A percentile compares a stretch with the other conserved stretches of the same genome.
These are phyloP conservation scores for Vultur gryphus DNA, from an alignment of 2,797 vertebrate genomes.

Conservation along the genomic window DNA sequence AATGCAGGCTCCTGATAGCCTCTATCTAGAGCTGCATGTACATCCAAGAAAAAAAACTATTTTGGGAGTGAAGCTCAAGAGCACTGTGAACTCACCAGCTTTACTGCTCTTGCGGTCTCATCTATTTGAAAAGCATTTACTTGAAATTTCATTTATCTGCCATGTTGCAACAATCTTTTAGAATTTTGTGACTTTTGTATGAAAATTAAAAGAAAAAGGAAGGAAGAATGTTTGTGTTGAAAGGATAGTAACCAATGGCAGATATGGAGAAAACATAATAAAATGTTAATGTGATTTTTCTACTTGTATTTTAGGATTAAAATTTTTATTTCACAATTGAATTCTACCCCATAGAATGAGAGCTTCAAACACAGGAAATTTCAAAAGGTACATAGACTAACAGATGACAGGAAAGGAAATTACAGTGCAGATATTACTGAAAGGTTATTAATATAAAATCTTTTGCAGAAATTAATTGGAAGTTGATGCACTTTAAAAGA, in stretches of 20 bases:
- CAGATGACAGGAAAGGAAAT: neutral
- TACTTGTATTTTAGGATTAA: neutral
- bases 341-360: neutral
- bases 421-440: neutral
- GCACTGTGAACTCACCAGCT: neutral
- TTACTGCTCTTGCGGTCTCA: neutral
- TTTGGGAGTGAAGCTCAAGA: neutral
- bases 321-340: neutral
- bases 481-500: neutral
- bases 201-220: neutral
- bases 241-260: neutral
- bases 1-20: neutral
- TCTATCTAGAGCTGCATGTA: neutral
- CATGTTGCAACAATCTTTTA: neutral
- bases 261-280: neutral
- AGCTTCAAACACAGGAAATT: neutral
- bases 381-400: neutral
- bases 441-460: neutral
- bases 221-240: neutral
- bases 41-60: neutral
- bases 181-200: neutral
- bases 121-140: neutral
- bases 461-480: neutral
- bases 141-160: neutral
- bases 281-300: neutral